Percentiles rank a stretch among this genome's conserved stretches.
phyloP scores from a whole-genome alignment of 2,888 invertebrate genomes.

The Hypomecis punctinalis region DNA sequence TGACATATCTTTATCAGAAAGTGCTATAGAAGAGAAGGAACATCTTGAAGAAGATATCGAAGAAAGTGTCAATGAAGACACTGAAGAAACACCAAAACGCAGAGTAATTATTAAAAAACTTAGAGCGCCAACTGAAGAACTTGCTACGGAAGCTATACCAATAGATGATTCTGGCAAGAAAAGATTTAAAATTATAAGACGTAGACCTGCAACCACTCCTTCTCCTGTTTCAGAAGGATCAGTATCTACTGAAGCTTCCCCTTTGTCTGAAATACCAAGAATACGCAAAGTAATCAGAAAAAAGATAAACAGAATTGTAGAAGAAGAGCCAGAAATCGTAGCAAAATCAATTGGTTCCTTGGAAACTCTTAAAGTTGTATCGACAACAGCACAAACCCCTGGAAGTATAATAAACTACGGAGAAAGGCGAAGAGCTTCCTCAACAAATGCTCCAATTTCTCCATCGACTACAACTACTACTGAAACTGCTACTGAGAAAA shows the following conservation, averaged over 20 bases:
- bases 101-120: slow-evolving; percentile 64
- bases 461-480: slow-evolving; percentile 29
- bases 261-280: slow-evolving; percentile 50
- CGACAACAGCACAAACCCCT: slow-evolving; percentile 53
- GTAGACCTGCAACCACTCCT: slow-evolving; percentile 56
- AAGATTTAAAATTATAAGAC: slow-evolving; percentile 70
- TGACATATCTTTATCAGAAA: slow-evolving; percentile 79
- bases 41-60: slow-evolving; percentile 63
- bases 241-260: slow-evolving; percentile 45
- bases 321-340: slow-evolving; percentile 60
- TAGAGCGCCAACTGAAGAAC: slow-evolving; percentile 54
- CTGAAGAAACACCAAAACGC: slow-evolving; percentile 55
- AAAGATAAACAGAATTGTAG: slow-evolving; percentile 60
- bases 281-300: slow-evolving; percentile 76
- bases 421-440: slow-evolving; percentile 56
- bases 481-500: slow-evolving; percentile 19
- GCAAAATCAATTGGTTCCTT: slow-evolving; percentile 60
- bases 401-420: slow-evolving; percentile 69
- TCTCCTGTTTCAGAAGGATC: slow-evolving; percentile 46
- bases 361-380: slow-evolving; percentile 47
- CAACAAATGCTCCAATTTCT: slow-evolving; percentile 33
- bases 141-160: slow-evolving; percentile 59
- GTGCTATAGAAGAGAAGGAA: slow-evolving; percentile 78
- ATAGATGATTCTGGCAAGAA: slow-evolving; percentile 67
- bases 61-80: slow-evolving; percentile 51